Evolutionary conservation across 1,140 invertebrate genomes (phyloP).

Genomic region (Philopotamus ludificatus): DNA sequence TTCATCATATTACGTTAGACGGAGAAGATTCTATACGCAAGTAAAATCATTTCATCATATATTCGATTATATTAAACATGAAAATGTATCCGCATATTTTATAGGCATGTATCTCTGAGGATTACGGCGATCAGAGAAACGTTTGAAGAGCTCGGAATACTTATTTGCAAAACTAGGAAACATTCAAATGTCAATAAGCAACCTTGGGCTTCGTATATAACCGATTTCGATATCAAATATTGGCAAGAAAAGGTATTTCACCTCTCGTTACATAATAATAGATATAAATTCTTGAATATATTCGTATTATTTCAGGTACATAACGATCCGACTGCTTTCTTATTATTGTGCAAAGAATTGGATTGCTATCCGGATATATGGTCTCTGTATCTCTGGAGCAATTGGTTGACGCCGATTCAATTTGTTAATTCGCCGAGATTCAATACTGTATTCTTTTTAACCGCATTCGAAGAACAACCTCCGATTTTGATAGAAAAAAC

Average conservation of each 20-base stretch:
- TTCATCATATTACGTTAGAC: constrained; percentile 57
- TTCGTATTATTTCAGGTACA: constrained; percentile 57
- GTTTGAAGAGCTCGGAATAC: constrained; percentile 86
- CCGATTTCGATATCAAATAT: constrained; percentile 31
- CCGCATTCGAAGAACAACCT: constrained; percentile 61
- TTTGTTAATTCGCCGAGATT: constrained; percentile 59
- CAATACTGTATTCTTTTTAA: constrained; percentile 77
- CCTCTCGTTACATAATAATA: background rate
- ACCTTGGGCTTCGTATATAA: constrained; percentile 20
- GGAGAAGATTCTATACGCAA: constrained; percentile 46
- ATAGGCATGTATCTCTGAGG: constrained; percentile 71
- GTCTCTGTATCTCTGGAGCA: constrained; percentile 79
- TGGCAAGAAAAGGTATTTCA: constrained; percentile 38
- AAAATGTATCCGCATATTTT: too few relatives aligned
- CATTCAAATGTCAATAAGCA: constrained; percentile 1
- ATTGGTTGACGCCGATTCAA: constrained; percentile 76
- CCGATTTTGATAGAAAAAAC: constrained; percentile 56
- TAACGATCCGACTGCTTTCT: constrained; percentile 68
- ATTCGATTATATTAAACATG: too few relatives aligned
- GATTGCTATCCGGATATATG: constrained; percentile 80
- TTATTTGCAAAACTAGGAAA: constrained; percentile 63
- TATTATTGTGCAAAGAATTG: constrained; percentile 68
- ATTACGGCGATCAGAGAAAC: constrained; percentile 87
- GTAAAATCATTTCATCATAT: constrained; percentile 29
- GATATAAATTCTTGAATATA: too few relatives aligned